phyloP scores from a whole-genome alignment of 2,113 vertebrate genomes.

The Gadus macrocephalus region DNA sequence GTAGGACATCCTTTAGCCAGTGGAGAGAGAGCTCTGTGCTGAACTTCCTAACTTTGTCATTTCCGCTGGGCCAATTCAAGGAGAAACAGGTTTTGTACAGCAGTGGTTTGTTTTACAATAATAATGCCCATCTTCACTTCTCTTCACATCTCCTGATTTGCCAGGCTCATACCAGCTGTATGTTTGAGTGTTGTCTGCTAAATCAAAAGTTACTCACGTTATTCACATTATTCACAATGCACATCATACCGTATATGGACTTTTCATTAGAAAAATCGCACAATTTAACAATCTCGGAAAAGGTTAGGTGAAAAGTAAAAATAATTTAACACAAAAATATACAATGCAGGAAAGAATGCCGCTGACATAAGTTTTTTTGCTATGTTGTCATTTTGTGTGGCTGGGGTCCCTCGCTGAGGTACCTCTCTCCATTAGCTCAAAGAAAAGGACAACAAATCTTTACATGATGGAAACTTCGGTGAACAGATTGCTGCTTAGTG shows the following conservation, averaged over 20 bases:
- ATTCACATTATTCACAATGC: not conserved
- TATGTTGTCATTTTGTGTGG: not conserved
- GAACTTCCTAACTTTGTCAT: too few species aligned
- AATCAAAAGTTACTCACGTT: too few species aligned
- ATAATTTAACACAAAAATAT: not conserved
- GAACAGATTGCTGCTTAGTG: slow-evolving; percentile 37
- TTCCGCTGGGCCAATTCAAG: too few species aligned
- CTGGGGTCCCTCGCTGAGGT: not conserved
- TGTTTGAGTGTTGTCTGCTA: too few species aligned
- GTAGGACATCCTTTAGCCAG: too few species aligned
- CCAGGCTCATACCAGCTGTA: too few species aligned
- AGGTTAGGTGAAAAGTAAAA: not conserved
- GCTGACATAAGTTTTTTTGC: not conserved
- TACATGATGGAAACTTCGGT: slow-evolving; percentile 34
- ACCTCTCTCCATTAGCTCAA: not conserved
- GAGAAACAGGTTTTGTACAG: too few species aligned
- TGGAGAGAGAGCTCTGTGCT: too few species aligned
- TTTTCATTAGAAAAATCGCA: not conserved
- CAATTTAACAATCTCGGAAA: not conserved
- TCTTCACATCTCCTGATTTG: too few species aligned
- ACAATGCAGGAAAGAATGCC: not conserved
- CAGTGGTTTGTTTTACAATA: too few species aligned
- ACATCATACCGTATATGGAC: not conserved
- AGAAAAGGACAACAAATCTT: slow-evolving; percentile 17
- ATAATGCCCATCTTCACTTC: too few species aligned